phyloP scores from a whole-genome alignment of 2,113 vertebrate species.

The Callospermophilus lateralis region DNA sequence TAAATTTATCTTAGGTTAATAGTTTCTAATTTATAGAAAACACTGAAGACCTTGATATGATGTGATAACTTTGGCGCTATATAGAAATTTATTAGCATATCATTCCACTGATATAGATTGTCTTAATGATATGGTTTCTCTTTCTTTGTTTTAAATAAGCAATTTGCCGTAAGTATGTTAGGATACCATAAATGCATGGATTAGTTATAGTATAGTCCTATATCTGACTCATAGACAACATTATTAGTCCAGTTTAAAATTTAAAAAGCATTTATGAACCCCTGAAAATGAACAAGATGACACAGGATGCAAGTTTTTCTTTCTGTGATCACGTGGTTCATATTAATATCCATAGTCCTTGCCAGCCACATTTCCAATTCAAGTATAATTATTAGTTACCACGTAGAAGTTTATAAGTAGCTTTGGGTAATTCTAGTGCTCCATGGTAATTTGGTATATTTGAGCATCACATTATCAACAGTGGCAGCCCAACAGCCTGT shows the following conservation, averaged over 20 bases:
- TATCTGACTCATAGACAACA: neutral
- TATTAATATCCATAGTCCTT: neutral
- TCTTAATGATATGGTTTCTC: neutral
- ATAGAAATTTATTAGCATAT: slow-evolving; percentile 10
- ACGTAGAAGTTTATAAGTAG: neutral
- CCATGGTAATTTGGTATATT: neutral
- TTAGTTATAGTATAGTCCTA: neutral
- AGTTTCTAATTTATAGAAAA: neutral
- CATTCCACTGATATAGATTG: neutral
- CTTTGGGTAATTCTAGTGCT: neutral
- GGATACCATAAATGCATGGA: neutral
- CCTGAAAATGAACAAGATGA: neutral
- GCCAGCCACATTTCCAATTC: neutral
- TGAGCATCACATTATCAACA: neutral
- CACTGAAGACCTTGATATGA: neutral
- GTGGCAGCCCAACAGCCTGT: neutral
- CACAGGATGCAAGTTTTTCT: neutral
- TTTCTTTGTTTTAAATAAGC: neutral
- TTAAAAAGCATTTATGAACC: neutral
- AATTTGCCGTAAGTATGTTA: neutral
- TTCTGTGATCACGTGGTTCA: neutral
- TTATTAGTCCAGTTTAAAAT: neutral
- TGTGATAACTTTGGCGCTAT: neutral
- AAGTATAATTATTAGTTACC: slow-evolving; percentile 10
- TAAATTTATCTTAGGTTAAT: neutral